Conservation (phyloP, 2,888 invertebrate species). For the Oxycera nigricornis region DNA sequence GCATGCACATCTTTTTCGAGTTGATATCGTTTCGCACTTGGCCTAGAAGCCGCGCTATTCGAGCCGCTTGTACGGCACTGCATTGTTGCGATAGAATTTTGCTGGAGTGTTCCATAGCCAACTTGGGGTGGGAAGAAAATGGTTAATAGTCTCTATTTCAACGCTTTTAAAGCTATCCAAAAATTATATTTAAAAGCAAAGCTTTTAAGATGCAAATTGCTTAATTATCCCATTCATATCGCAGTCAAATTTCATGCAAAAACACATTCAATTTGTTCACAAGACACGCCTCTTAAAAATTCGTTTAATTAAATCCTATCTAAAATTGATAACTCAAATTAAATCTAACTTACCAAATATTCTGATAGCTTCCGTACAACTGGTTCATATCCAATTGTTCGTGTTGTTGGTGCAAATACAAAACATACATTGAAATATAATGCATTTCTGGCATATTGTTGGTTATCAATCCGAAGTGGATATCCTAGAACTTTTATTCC, state of each 20-base stretch:
- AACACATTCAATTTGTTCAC: too few species aligned
- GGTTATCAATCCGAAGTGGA: constrained; percentile 78
- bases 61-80: constrained; percentile 65
- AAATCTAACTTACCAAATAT: constrained; percentile 69
- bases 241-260: too few species aligned
- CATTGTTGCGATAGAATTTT: constrained; percentile 74
- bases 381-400: constrained; percentile 80
- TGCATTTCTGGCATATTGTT: constrained; percentile 80
- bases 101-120: constrained; percentile 75
- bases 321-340: not conserved
- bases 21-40: constrained; percentile 77
- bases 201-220: too few species aligned
- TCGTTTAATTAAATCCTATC: too few species aligned
- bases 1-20: constrained; percentile 71
- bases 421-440: constrained; percentile 86
- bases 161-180: too few species aligned
- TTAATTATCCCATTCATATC: too few species aligned
- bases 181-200: too few species aligned
- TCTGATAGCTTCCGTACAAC: constrained; percentile 82
- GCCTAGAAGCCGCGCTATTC: constrained; percentile 68
- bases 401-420: constrained; percentile 77
- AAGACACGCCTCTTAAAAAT: too few species aligned
- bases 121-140: too few species aligned
- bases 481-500: constrained; percentile 81
- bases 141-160: too few species aligned